These are phyloP conservation scores for Halichoeres trimaculatus DNA, from an alignment of 2,113 vertebrate species.

Conservation along the genomic window DNA sequence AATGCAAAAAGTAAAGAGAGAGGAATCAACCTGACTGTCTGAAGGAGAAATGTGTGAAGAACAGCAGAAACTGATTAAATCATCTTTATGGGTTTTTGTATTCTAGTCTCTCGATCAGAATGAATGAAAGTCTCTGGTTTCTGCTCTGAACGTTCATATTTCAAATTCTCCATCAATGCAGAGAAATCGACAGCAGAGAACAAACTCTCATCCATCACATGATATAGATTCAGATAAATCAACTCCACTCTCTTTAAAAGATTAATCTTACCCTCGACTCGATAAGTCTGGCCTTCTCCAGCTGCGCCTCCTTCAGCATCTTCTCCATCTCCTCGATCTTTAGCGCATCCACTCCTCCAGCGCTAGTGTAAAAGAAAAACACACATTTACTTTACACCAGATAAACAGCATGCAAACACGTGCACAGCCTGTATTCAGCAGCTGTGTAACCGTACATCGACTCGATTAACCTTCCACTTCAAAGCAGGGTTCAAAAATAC, in stretches of 20 bases:
- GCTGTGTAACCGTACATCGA: no score
- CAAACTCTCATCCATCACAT: conserved; percentile 41
- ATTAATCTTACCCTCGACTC: conserved; percentile 88
- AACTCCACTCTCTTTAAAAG: not conserved
- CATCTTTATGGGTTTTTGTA: not conserved
- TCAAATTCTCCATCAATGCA: not conserved
- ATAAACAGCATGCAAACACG: not conserved
- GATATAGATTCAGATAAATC: conserved; percentile 27
- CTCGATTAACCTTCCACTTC: not conserved
- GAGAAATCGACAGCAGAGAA: conserved; percentile 28
- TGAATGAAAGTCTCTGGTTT: not conserved
- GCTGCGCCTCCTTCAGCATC: conserved; percentile 93
- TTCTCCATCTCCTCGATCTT: conserved; percentile 99
- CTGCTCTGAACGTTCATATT: not conserved
- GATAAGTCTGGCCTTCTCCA: conserved; percentile 92
- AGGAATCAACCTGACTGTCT: no score
- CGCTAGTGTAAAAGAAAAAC: conserved; percentile 73
- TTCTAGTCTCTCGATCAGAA: conserved; percentile 32
- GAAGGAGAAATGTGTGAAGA: not conserved
- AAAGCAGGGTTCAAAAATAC: not conserved
- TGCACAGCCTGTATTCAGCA: not conserved
- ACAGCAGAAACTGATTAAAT: conserved; percentile 7
- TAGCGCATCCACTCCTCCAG: conserved; percentile 85
- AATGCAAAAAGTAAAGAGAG: no score
- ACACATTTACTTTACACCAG: not conserved